A percentile compares a stretch with the other conserved stretches of the same genome.
Evolutionary conservation across 2,113 vertebrate species (phyloP).

Genomic region (Hyla sarda): DNA sequence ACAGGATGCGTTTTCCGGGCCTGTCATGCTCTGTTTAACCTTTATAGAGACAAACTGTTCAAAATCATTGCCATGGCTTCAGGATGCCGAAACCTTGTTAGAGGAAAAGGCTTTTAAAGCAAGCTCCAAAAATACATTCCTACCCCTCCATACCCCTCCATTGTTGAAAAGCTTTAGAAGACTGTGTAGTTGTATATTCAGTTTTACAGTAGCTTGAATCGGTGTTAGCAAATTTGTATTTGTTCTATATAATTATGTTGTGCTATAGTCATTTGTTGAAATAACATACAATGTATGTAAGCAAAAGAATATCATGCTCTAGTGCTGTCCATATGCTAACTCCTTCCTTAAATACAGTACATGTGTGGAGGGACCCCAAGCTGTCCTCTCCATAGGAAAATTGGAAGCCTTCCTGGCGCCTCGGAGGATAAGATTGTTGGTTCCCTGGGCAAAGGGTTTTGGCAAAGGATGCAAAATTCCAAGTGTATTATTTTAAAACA

Average conservation of each 20-base stretch:
- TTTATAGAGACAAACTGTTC: slow-evolving; percentile 32
- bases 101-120: slow-evolving; percentile 5
- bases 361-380: too few species aligned
- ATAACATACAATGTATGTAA: too few species aligned
- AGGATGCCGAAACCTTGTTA: slow-evolving; percentile 12
- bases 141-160: not conserved
- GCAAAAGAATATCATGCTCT: too few species aligned
- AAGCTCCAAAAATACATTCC: not conserved
- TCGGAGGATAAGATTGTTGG: too few species aligned
- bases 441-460: too few species aligned
- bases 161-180: slow-evolving; percentile 9
- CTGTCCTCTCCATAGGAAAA: too few species aligned
- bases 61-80: slow-evolving; percentile 14
- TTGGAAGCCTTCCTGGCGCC: too few species aligned
- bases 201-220: not conserved
- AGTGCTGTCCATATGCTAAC: too few species aligned
- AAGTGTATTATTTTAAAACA: too few species aligned
- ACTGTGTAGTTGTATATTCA: not conserved
- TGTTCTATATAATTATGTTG: not conserved
- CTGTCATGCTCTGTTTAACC: slow-evolving; percentile 57
- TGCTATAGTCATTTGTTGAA: too few species aligned
- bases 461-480: too few species aligned
- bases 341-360: too few species aligned
- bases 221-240: not conserved
- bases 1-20: not conserved